Conservation (phyloP, 2,888 invertebrate species). For the Caenorhabditis becei region DNA sequence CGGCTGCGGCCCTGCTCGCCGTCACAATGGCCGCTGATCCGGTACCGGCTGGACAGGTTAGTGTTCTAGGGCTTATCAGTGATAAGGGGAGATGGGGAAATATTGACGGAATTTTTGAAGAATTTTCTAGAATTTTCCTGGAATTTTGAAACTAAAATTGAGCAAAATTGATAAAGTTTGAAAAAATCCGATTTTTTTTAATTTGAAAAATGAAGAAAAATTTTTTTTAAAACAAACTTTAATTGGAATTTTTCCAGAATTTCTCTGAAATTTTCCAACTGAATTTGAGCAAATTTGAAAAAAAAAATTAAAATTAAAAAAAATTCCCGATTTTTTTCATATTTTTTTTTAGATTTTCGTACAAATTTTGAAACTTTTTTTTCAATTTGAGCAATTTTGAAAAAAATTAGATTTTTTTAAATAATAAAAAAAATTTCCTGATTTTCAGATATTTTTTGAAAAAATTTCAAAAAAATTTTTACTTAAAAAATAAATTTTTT, state of each 20-base stretch:
- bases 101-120: not conserved
- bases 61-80: no score
- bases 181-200: not conserved
- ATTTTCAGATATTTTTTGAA: not conserved
- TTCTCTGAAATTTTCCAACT: not conserved
- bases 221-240: not conserved
- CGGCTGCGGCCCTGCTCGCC: not conserved
- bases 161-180: not conserved
- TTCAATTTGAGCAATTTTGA: no score
- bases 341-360: no score
- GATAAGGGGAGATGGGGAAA: not conserved
- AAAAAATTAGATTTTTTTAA: not conserved
- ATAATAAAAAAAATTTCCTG: not conserved
- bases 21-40: not conserved
- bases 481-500: not conserved
- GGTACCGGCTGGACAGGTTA: not conserved
- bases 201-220: not conserved
- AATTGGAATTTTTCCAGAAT: not conserved
- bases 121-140: not conserved
- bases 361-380: no score
- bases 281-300: no score
- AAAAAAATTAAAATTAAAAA: no score
- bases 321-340: no score
- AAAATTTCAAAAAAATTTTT: not conserved
- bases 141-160: not conserved